These are phyloP conservation scores for Caerostris darwini DNA, from an alignment of 1,140 invertebrate genomes.

Conservation along the genomic window DNA sequence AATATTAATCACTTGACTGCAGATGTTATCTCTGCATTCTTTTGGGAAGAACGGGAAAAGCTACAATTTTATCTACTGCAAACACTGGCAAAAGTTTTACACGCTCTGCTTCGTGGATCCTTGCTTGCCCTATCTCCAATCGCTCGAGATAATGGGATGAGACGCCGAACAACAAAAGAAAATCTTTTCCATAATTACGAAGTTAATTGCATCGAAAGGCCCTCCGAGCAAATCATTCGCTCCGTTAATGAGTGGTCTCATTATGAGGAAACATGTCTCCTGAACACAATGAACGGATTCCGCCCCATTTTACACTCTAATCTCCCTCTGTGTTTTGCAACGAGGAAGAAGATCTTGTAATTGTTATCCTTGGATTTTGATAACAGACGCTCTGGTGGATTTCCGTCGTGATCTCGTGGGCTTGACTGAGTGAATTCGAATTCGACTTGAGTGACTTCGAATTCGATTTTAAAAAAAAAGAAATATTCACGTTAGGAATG, in stretches of 20 bases:
- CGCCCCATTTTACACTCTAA: constrained; percentile 47
- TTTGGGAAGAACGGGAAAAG: too few species aligned
- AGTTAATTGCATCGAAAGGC: constrained; percentile 43
- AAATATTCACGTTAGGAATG: too few species aligned
- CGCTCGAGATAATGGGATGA: background rate
- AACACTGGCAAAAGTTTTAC: background rate
- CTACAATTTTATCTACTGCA: too few species aligned
- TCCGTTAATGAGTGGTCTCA: constrained; percentile 55
- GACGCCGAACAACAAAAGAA: background rate
- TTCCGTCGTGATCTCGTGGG: too few species aligned
- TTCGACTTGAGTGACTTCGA: too few species aligned
- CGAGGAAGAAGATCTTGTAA: background rate
- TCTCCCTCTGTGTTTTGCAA: background rate
- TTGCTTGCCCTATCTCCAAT: background rate
- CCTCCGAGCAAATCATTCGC: background rate
- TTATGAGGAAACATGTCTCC: constrained; percentile 38
- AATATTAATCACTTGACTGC: too few species aligned
- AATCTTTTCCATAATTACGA: constrained; percentile 19
- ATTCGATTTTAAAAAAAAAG: too few species aligned
- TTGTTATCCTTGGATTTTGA: too few species aligned
- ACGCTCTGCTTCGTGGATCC: background rate
- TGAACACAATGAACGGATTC: constrained; percentile 22
- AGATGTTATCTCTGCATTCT: too few species aligned
- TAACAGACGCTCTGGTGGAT: too few species aligned
- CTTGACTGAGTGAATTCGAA: too few species aligned